Percentiles rank a stretch among this genome's conserved stretches.
phyloP scores from a whole-genome alignment of 1,140 invertebrate genomes.

The Sitobion miscanthi region DNA sequence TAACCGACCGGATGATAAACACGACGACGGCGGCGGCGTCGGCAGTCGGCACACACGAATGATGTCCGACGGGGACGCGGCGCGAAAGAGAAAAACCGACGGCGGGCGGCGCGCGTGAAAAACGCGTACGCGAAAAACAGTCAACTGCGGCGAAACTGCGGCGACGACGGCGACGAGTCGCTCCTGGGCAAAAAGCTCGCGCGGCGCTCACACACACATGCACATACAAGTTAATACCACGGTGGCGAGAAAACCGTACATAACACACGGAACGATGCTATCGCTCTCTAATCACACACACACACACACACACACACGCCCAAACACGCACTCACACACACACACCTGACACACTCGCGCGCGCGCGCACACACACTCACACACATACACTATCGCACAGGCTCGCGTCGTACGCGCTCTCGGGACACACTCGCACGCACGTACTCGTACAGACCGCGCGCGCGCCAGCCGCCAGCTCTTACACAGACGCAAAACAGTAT shows the following conservation, averaged over 20 bases:
- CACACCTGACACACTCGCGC: background rate
- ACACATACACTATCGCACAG: background rate
- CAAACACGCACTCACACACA: background rate
- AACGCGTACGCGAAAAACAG: constrained; percentile 14
- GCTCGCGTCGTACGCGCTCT: background rate
- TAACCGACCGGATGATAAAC: constrained; percentile 34
- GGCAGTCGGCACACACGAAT: background rate
- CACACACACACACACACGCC: background rate
- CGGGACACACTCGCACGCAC: background rate
- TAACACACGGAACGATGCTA: constrained; percentile 3
- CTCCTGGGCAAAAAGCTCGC: constrained; percentile 22
- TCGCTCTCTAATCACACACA: constrained; percentile 4
- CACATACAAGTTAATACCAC: constrained; percentile 1
- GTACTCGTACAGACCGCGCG: background rate
- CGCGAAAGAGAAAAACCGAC: background rate
- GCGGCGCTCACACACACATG: background rate
- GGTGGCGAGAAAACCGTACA: constrained; percentile 20
- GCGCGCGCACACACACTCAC: background rate
- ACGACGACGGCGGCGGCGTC: background rate
- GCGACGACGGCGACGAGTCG: background rate
- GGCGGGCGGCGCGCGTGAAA: background rate
- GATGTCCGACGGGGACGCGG: background rate
- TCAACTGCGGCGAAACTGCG: constrained; percentile 75
- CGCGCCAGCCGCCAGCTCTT: background rate
- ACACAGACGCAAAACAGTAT: background rate